Evolutionary conservation across 64 coral and sea anemone species (phyloP).

Genomic region (Stylophora pistillata): DNA sequence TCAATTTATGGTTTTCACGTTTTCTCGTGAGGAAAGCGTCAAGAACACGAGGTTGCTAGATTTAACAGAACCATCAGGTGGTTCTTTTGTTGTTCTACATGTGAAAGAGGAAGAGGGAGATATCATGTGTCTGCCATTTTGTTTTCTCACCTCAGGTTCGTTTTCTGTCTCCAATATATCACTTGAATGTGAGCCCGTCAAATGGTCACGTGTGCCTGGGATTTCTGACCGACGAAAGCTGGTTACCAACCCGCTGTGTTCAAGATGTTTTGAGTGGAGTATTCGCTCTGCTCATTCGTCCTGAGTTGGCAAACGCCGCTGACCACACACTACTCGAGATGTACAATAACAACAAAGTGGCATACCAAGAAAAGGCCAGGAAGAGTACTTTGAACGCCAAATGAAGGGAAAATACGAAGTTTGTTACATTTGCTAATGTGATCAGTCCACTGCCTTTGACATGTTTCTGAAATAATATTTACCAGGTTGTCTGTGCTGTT

Average conservation of each 20-base stretch:
- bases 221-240: slow-evolving; percentile 59
- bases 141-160: slow-evolving; percentile 44
- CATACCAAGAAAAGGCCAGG: slow-evolving; percentile 63
- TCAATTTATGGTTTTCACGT: too few relatives aligned
- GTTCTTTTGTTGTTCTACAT: neutral
- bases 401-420: neutral
- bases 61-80: too few relatives aligned
- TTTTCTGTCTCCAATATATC: slow-evolving; percentile 75
- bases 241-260: slow-evolving; percentile 78
- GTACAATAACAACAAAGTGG: slow-evolving; percentile 19
- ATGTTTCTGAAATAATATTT: too few relatives aligned
- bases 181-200: slow-evolving; percentile 74
- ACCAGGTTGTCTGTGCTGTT: too few relatives aligned
- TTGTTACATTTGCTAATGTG: too few relatives aligned
- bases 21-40: too few relatives aligned
- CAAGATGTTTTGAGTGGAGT: slow-evolving; percentile 76
- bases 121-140: neutral
- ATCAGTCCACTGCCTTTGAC: too few relatives aligned
- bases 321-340: slow-evolving; percentile 45
- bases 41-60: too few relatives aligned
- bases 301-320: slow-evolving; percentile 57
- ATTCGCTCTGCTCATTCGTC: slow-evolving; percentile 72
- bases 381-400: slow-evolving; percentile 39
- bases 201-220: slow-evolving; percentile 84
- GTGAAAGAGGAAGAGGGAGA: neutral